These are phyloP conservation scores for Silurus lanzhouensis DNA, from an alignment of 2,797 vertebrate genomes.

Conservation along the genomic window DNA sequence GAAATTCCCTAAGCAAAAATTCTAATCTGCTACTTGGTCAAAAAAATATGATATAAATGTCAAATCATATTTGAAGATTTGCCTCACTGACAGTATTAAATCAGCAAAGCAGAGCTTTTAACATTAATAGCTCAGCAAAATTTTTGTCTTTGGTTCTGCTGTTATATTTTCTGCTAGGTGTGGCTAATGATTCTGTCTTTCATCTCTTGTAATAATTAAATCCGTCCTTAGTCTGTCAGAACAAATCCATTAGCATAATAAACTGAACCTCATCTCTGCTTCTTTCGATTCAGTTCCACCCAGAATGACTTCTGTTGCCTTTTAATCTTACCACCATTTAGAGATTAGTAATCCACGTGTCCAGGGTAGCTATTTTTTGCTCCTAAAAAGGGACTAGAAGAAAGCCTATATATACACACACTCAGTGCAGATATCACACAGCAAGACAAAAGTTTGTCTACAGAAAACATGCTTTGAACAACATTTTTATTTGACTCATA, in stretches of 20 bases:
- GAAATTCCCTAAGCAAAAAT: neutral
- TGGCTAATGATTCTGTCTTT: constrained; percentile 48
- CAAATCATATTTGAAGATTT: neutral
- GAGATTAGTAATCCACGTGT: constrained; percentile 67
- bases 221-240: constrained; percentile 60
- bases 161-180: constrained; percentile 33
- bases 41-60: neutral
- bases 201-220: constrained; percentile 64
- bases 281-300: constrained; percentile 67
- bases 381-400: constrained; percentile 24
- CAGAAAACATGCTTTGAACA: neutral
- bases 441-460: neutral
- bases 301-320: constrained; percentile 57
- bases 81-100: neutral
- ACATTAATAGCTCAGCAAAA: constrained; percentile 24
- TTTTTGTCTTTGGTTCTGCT: constrained; percentile 27
- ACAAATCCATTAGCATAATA: constrained; percentile 71
- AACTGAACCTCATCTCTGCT: constrained; percentile 56
- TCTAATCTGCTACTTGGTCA: neutral
- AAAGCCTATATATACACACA: neutral
- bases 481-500: neutral
- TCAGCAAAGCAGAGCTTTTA: neutral
- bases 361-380: neutral
- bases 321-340: constrained; percentile 68
- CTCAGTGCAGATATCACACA: constrained; percentile 31